phyloP scores from a whole-genome alignment of 2,113 vertebrate genomes.

The Campylomormyrus tamandua region DNA sequence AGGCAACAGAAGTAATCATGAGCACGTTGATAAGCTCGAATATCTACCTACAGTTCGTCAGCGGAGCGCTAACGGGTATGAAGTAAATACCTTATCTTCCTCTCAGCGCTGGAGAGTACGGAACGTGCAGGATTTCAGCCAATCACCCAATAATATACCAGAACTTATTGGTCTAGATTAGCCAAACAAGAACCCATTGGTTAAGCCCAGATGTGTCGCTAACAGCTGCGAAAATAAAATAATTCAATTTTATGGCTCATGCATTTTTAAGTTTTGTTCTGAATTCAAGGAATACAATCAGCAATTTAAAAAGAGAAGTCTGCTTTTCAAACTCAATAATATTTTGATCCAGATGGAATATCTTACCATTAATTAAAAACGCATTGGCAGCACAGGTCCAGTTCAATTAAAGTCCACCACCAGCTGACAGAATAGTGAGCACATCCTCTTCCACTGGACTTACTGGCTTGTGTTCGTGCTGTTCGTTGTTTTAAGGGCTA shows the following conservation, averaged over 20 bases:
- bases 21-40: conserved; percentile 34
- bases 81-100: conserved; percentile 47
- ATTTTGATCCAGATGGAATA: neutral
- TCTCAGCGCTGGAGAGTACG: conserved; percentile 33
- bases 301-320: neutral
- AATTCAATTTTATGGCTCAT: neutral
- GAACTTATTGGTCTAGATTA: conserved; percentile 23
- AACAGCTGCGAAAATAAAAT: conserved; percentile 23
- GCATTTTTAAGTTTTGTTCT: neutral
- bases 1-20: conserved; percentile 35
- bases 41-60: conserved; percentile 9
- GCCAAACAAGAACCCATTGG: conserved; percentile 26
- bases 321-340: neutral
- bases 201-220: conserved; percentile 34
- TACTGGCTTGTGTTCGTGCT: neutral
- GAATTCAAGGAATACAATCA: neutral
- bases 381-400: neutral
- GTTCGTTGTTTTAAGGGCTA: neutral
- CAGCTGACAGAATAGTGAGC: neutral
- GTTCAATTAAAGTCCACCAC: neutral
- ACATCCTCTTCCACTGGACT: neutral
- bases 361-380: neutral
- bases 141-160: conserved; percentile 25
- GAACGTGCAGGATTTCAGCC: neutral
- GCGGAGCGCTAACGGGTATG: conserved; percentile 35